phyloP scores from a whole-genome alignment of 2,797 vertebrate genomes.

The Acanthurus tractus region DNA sequence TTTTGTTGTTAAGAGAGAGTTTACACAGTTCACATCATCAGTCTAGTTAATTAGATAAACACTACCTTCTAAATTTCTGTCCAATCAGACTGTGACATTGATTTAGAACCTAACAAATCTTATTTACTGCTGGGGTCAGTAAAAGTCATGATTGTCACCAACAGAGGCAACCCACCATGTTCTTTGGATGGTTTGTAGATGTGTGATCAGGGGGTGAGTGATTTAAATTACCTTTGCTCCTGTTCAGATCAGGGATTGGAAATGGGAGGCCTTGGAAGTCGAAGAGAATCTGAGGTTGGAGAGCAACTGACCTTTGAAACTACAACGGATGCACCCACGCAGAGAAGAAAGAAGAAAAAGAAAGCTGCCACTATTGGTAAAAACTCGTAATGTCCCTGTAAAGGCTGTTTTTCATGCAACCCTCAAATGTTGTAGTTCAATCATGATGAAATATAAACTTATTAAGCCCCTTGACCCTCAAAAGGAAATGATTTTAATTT shows the following conservation, averaged over 20 bases:
- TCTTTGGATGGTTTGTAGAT: too few relatives aligned
- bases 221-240: not conserved
- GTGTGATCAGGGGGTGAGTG: not conserved
- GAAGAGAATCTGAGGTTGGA: constrained; percentile 79
- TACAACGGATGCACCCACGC: constrained; percentile 77
- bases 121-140: too few relatives aligned
- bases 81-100: too few relatives aligned
- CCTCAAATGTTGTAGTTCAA: not conserved
- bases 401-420: too few relatives aligned
- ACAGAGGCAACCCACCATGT: too few relatives aligned
- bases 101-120: too few relatives aligned
- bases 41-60: too few relatives aligned
- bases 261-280: constrained; percentile 80
- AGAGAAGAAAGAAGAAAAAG: constrained; percentile 91
- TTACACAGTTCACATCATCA: too few relatives aligned
- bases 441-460: not conserved
- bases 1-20: too few relatives aligned
- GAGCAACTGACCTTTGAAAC: constrained; percentile 84
- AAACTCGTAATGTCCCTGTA: not conserved
- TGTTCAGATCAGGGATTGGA: constrained; percentile 75
- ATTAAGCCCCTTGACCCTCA: not conserved
- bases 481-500: not conserved
- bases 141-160: too few relatives aligned
- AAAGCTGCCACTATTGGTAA: constrained; percentile 76
- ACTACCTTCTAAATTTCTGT: too few relatives aligned